Evolutionary conservation across 1,140 invertebrate species (phyloP), one percentile per base, ranked within the genome.

Genomic region (Pogonognathellus flavescens): DNA sequence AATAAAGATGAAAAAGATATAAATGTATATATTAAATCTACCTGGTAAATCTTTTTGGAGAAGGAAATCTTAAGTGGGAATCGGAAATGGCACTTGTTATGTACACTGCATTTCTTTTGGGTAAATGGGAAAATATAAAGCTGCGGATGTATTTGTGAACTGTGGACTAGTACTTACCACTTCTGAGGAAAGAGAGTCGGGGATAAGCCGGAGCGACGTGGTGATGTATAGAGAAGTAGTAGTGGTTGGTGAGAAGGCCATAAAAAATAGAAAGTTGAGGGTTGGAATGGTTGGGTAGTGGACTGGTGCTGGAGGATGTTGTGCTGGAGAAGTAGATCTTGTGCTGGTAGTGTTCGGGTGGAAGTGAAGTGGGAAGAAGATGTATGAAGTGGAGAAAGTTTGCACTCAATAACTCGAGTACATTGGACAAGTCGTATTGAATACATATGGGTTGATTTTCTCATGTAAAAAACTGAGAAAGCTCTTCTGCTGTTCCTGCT

Each of bases 361-460:
- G 49, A n/a, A 50, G 49, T 66, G 70, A 41, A 76, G 14, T 76
- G 31, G 3, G 41, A 3, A 76, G 14, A 76, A 76, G 70, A 76
- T 50, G 70, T 76, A 76, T 76, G 70, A 76, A 76, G 80, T 53
- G 53, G 53, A 81, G 80, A 81, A 81, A 81, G 80, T 52, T 85
- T 80, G 80, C 76, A 85, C 76, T 85, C 84, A 81, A 85, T 85
- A 85, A 85, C 76, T 85, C 50, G 76, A 80, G 81, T 85, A 85
- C 84, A 85, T 59, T 76, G 72, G 76, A 82, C 84, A 59, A 80
- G 31, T 76, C 80, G 49, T 82, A 82, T 85, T 81, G 84, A 85
- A 85, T 85, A 85, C 84, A 85, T 85, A 85, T 85, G 76, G 84
- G 25, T 70, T 25, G 49, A 85, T 85, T 85, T 85, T 66, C 13